phyloP scores from a whole-genome alignment of 2,113 vertebrate genomes.

The Pseudonaja textilis region DNA sequence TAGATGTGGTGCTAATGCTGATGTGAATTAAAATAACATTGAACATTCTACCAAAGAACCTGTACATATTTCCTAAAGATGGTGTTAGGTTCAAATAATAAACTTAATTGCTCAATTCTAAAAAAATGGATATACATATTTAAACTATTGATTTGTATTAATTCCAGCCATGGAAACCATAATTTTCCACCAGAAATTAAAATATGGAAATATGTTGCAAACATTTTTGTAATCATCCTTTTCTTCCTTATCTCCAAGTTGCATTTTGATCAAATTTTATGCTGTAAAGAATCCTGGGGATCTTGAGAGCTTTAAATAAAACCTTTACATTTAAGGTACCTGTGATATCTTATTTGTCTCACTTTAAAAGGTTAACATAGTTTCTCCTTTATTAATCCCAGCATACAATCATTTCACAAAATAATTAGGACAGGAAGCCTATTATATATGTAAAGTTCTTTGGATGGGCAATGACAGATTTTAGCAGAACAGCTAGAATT shows the following conservation, averaged over 20 bases:
- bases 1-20: neutral
- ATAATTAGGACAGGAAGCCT: conserved; percentile 1
- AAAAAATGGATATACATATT: neutral
- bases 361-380: neutral
- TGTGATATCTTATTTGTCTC: neutral
- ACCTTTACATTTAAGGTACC: neutral
- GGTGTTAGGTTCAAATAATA: neutral
- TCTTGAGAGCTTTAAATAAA: neutral
- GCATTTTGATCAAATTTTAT: neutral
- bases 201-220: neutral
- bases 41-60: neutral
- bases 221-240: neutral
- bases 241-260: neutral
- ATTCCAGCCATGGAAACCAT: neutral
- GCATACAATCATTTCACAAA: neutral
- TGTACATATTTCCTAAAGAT: neutral
- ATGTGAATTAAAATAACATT: neutral
- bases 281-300: neutral
- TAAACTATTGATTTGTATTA: neutral
- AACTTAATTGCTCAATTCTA: neutral
- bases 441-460: neutral
- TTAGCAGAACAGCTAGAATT: conserved; percentile 9
- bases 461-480: neutral
- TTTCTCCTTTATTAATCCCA: neutral
- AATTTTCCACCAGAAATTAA: neutral